These are phyloP conservation scores for Marcusenius ussheri DNA, from an alignment of 2,113 vertebrate genomes.

Conservation along the genomic window DNA sequence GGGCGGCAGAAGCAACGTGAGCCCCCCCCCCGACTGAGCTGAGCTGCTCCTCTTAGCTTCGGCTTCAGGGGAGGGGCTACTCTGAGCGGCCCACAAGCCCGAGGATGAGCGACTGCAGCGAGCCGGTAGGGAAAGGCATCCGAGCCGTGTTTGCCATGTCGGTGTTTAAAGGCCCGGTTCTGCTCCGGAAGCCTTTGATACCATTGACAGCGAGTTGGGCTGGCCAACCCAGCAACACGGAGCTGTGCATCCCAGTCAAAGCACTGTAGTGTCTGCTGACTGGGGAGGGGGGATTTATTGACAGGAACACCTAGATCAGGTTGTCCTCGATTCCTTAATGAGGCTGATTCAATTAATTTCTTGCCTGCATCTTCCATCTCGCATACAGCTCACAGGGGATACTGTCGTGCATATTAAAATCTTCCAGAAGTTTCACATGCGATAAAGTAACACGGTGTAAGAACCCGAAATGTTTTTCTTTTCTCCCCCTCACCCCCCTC, in stretches of 20 bases:
- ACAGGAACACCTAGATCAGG: constrained; percentile 66
- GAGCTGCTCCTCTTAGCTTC: background rate
- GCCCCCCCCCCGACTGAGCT: background rate
- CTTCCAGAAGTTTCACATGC: constrained; percentile 56
- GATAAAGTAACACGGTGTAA: constrained; percentile 24
- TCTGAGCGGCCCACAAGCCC: background rate
- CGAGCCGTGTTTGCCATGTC: background rate
- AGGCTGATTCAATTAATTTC: constrained; percentile 82
- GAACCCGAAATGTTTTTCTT: constrained; percentile 59
- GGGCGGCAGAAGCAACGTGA: background rate
- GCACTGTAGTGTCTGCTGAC: background rate
- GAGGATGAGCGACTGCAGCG: background rate
- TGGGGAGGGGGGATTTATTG: constrained; percentile 41
- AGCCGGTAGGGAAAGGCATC: background rate
- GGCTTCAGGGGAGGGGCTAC: background rate
- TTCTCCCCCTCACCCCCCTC: constrained; percentile 43
- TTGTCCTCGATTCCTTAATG: constrained; percentile 79
- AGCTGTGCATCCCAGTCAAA: background rate
- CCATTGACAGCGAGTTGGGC: background rate
- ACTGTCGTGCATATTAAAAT: constrained; percentile 74
- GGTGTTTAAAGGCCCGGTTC: background rate
- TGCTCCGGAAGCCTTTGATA: background rate
- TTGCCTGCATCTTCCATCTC: constrained; percentile 68
- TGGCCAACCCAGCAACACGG: background rate
- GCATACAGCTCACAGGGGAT: constrained; percentile 71